A percentile compares a stretch with the other conserved stretches of the same genome.
Evolutionary conservation across 2,113 vertebrate genomes (phyloP).

Genomic region (Calyptomena viridis): DNA sequence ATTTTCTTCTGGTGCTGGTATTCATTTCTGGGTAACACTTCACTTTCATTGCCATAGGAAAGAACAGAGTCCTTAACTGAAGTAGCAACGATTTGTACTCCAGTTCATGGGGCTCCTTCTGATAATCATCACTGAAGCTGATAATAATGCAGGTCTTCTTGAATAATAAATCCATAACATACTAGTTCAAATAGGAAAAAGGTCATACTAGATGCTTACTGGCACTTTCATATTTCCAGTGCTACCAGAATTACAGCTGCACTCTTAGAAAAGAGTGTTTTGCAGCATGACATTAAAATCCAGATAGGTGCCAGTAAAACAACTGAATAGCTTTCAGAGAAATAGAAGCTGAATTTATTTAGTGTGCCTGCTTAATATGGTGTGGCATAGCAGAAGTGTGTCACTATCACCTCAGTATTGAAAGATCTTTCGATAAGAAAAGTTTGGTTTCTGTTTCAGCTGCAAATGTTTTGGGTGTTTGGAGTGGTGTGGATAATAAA

Average conservation of each 20-base stretch:
- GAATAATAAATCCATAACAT: neutral
- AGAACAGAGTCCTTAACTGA: neutral
- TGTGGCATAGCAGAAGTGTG: neutral
- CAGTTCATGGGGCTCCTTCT: neutral
- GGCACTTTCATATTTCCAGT: neutral
- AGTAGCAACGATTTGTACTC: neutral
- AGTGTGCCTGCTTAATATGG: neutral
- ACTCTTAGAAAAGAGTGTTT: neutral
- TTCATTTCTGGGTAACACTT: neutral
- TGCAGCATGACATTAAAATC: neutral
- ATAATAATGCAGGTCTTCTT: neutral
- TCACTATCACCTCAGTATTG: neutral
- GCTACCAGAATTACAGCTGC: neutral
- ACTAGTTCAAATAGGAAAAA: neutral
- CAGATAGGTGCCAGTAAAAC: conserved; percentile 9
- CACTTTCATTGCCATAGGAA: neutral
- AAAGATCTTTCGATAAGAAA: neutral
- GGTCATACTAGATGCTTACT: neutral
- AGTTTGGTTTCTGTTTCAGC: neutral
- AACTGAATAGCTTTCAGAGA: neutral
- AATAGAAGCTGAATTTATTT: neutral
- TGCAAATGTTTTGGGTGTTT: neutral
- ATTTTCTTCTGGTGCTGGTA: neutral
- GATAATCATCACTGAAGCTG: neutral
- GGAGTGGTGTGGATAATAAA: neutral